phyloP scores from a whole-genome alignment of 2,113 vertebrate species.

The Anoura caudifer region DNA sequence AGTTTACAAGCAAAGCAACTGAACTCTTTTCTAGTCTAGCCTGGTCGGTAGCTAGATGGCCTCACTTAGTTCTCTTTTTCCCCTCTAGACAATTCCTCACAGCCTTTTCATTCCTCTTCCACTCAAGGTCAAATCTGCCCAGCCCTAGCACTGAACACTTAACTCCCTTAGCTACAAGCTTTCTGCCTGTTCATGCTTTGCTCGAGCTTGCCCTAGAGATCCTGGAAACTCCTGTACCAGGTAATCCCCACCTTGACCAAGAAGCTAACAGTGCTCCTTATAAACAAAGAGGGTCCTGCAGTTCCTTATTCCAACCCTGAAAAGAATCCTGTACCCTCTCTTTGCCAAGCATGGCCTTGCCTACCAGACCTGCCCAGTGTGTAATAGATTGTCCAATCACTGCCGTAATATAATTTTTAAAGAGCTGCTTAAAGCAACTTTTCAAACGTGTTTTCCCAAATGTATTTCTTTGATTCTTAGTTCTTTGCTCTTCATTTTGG shows the following conservation, averaged over 20 bases:
- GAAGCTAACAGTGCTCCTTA: neutral
- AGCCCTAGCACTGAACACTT: neutral
- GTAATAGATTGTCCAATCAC: neutral
- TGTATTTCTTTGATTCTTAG: neutral
- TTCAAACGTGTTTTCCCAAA: neutral
- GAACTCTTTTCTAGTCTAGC: neutral
- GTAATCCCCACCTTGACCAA: neutral
- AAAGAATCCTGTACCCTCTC: neutral
- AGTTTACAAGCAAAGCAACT: constrained; percentile 16
- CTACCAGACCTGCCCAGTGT: neutral
- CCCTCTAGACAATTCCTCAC: neutral
- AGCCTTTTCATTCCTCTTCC: neutral
- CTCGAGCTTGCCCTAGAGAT: neutral
- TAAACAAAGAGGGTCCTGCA: neutral
- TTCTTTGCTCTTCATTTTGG: constrained; percentile 1
- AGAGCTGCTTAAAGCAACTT: neutral
- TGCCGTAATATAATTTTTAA: neutral
- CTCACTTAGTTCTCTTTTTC: neutral
- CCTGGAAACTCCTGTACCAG: too few species aligned
- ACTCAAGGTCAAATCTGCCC: neutral
- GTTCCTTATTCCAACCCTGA: neutral
- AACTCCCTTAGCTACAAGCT: neutral
- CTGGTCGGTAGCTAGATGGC: neutral
- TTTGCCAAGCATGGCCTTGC: neutral
- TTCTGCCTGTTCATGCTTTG: neutral